phyloP scores from a whole-genome alignment of 2,797 vertebrate genomes.

The Oceanodroma leucorhoa region DNA sequence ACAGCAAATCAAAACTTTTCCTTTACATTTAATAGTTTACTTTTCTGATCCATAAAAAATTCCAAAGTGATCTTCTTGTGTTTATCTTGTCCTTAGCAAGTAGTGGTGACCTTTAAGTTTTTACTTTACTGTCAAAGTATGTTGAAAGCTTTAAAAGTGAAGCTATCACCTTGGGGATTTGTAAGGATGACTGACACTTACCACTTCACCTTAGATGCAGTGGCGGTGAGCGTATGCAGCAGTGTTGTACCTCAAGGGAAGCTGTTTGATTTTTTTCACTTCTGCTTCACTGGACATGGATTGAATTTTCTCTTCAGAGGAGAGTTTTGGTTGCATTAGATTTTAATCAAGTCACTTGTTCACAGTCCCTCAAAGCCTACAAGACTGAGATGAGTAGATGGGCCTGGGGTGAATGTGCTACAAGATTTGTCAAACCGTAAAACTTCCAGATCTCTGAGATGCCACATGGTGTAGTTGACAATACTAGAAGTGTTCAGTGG shows the following conservation, averaged over 20 bases:
- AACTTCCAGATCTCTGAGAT: slow-evolving; percentile 60
- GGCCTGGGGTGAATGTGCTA: slow-evolving; percentile 61
- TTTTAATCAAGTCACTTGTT: slow-evolving; percentile 75
- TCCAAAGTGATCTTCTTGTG: slow-evolving; percentile 73
- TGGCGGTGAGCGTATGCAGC: slow-evolving; percentile 41
- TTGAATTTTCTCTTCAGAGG: slow-evolving; percentile 71
- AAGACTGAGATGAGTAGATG: slow-evolving; percentile 62
- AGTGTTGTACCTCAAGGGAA: slow-evolving; percentile 70
- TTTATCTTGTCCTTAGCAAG: slow-evolving; percentile 79
- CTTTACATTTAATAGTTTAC: slow-evolving; percentile 34
- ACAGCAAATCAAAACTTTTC: neutral
- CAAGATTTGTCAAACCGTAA: slow-evolving; percentile 64
- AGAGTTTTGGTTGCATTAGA: slow-evolving; percentile 73
- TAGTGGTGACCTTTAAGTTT: slow-evolving; percentile 84
- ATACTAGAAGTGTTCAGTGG: slow-evolving; percentile 49
- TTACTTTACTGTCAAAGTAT: slow-evolving; percentile 81
- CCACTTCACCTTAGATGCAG: slow-evolving; percentile 61
- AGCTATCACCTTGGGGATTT: slow-evolving; percentile 82
- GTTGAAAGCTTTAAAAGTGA: slow-evolving; percentile 80
- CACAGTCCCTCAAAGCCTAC: slow-evolving; percentile 60
- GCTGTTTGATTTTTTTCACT: slow-evolving; percentile 68
- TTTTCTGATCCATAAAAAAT: slow-evolving; percentile 73
- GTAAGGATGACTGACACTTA: slow-evolving; percentile 79
- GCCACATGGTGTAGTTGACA: slow-evolving; percentile 51
- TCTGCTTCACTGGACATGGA: slow-evolving; percentile 71